Evolutionary conservation across 2,113 vertebrate genomes (phyloP).

Genomic region (Phyllopteryx taeniolatus): DNA sequence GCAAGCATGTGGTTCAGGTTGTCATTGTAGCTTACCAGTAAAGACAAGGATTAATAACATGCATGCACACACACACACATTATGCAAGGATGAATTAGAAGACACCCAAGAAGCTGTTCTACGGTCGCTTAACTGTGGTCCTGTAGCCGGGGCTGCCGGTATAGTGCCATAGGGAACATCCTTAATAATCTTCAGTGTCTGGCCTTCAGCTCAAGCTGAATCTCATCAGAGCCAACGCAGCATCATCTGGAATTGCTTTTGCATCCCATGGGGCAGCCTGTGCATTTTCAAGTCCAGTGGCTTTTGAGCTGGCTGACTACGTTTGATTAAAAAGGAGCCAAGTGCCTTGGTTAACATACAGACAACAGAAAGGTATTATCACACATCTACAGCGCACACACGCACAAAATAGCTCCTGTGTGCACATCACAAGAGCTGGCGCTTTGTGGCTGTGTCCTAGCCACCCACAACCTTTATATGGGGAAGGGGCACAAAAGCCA

Average conservation of each 20-base stretch:
- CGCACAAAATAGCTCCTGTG: constrained; percentile 4
- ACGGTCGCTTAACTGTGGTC: constrained; percentile 36
- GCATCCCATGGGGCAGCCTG: constrained; percentile 46
- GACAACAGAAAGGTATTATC: constrained; percentile 42
- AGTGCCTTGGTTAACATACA: constrained; percentile 75
- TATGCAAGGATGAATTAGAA: constrained; percentile 24
- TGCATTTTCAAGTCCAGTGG: constrained; percentile 59
- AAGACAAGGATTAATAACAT: constrained; percentile 39
- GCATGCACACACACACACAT: constrained; percentile 23
- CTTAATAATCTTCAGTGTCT: constrained; percentile 66
- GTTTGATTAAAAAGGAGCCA: constrained; percentile 62
- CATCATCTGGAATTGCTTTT: constrained; percentile 59
- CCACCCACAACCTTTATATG: constrained; percentile 30
- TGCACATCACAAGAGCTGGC: constrained; percentile 36
- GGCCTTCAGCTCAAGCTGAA: constrained; percentile 54
- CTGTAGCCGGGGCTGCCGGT: constrained; percentile 50
- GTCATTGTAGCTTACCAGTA: constrained; percentile 42
- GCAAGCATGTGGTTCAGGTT: constrained; percentile 47
- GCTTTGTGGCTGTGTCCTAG: too few species aligned
- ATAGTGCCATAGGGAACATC: constrained; percentile 56
- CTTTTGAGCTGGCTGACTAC: constrained; percentile 59
- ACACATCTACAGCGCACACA: constrained; percentile 26
- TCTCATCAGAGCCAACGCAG: constrained; percentile 49
- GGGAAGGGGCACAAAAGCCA: constrained; percentile 21
- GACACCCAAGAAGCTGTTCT: constrained; percentile 25